A percentile compares a stretch with the other conserved stretches of the same genome.
Evolutionary conservation across 2,888 invertebrate genomes (phyloP).

Genomic region (Cryptocephalus primarius): DNA sequence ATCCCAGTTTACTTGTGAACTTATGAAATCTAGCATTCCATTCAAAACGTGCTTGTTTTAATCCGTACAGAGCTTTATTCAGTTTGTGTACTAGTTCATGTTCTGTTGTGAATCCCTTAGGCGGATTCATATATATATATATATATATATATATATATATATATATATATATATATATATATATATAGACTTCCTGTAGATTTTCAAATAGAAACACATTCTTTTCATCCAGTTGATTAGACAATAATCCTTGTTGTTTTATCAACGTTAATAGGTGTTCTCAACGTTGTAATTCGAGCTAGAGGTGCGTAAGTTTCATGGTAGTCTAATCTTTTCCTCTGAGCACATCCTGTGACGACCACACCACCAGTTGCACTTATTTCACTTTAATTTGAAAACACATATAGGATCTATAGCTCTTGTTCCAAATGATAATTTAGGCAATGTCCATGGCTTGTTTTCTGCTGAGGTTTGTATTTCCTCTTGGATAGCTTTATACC

Average conservation of each 20-base stretch:
- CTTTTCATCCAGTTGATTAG: background rate
- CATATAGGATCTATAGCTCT: background rate
- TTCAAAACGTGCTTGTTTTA: too few relatives aligned
- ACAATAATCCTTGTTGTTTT: background rate
- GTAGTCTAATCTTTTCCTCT: background rate
- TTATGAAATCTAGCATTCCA: too few relatives aligned
- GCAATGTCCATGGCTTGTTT: background rate
- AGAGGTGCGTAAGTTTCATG: background rate
- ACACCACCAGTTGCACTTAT: background rate
- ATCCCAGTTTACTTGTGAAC: too few relatives aligned
- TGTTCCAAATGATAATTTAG: background rate
- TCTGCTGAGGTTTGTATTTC: background rate
- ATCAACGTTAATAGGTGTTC: background rate
- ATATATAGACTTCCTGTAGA: background rate
- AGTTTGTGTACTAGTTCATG: too few relatives aligned
- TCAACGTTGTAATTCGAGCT: background rate
- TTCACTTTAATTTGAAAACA: background rate
- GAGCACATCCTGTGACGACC: background rate
- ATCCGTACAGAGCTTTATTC: too few relatives aligned
- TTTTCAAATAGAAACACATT: background rate
- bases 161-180: too few relatives aligned
- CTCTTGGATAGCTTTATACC: background rate
- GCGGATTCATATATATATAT: too few relatives aligned
- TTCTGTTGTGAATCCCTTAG: too few relatives aligned
- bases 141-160: too few relatives aligned